Evolutionary conservation across 37 sponge, comb jelly and placozoan genomes (phyloP), one percentile per base, ranked within the genome.

Genomic region (Spongilla lacustris): DNA sequence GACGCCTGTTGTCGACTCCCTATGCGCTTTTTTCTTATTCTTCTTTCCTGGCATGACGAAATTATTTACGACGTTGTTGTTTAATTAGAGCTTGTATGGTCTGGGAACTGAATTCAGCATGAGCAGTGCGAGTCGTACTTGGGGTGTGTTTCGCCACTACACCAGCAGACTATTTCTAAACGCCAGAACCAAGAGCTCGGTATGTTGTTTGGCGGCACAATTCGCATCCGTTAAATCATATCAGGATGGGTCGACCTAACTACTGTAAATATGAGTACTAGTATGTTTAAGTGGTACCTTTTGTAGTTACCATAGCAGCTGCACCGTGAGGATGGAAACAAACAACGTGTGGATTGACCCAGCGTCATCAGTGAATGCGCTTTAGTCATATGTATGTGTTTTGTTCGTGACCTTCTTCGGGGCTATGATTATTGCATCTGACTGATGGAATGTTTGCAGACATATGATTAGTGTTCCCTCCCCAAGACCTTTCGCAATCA

Each of bases 21-120:
- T 41, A 58, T 14, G 58, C 1, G 21, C 58, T 17, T 81, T 81
- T n/a, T 82, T 75, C 84, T 74, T 84, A 23, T 84, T 84, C 67
- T 84, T 75, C 67, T 14, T 58, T 58, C 58, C 58, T 17, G 58
- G 58, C 58, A 58, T 58, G 21, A 10, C 11, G 21, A 58, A 10
- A 58, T 13, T 17, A 10, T 1, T 13, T 58, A 17, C 41, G 6
- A 41, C 19, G 0, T 58, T 58, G 12, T 17, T 14, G 14, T 58
- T 58, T 17, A 58, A 58, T 58, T 58, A 58, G 58, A 58, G 19
- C 0, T 17, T 13, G 12, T 58, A 17, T 17, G 58, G 58, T 58
- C 58, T 58, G 58, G 58, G 58, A 17, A 58, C 58, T 58, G 58
- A 1, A 58, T 17, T 19, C 19, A 17, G 0, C 14, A 58, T 58